phyloP scores from a whole-genome alignment of 2,113 vertebrate genomes.

The Crotalus tigris region DNA sequence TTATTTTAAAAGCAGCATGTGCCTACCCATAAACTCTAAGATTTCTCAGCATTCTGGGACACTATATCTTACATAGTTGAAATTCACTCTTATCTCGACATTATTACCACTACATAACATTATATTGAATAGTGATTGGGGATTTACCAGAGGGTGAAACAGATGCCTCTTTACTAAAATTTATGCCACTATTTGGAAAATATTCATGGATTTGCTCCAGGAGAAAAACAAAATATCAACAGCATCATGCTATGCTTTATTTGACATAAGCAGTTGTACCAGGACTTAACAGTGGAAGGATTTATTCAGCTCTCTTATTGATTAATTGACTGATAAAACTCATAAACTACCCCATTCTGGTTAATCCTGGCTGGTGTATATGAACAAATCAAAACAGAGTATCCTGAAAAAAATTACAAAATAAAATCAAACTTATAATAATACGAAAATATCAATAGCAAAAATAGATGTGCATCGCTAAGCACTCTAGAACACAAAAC shows the following conservation, averaged over 20 bases:
- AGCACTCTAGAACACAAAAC: background rate
- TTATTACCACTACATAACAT: background rate
- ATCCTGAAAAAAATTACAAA: background rate
- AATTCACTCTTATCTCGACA: background rate
- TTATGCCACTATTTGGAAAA: background rate
- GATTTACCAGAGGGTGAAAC: background rate
- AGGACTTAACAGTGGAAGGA: background rate
- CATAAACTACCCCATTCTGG: background rate
- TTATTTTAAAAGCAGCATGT: conserved; percentile 3
- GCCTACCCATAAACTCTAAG: conserved; percentile 1
- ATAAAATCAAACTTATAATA: background rate
- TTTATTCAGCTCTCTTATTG: background rate
- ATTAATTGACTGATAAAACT: background rate
- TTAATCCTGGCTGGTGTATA: background rate
- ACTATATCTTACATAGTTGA: background rate
- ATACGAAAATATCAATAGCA: background rate
- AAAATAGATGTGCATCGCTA: background rate
- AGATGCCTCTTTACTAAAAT: background rate
- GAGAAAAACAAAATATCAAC: background rate
- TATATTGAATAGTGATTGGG: background rate
- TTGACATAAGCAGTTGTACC: background rate
- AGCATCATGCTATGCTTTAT: background rate
- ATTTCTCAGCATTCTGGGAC: conserved; percentile 20
- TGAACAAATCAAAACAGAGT: background rate
- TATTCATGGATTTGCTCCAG: background rate